phyloP scores from a whole-genome alignment of 2,888 invertebrate genomes.

The Amblyjoppa proteus region DNA sequence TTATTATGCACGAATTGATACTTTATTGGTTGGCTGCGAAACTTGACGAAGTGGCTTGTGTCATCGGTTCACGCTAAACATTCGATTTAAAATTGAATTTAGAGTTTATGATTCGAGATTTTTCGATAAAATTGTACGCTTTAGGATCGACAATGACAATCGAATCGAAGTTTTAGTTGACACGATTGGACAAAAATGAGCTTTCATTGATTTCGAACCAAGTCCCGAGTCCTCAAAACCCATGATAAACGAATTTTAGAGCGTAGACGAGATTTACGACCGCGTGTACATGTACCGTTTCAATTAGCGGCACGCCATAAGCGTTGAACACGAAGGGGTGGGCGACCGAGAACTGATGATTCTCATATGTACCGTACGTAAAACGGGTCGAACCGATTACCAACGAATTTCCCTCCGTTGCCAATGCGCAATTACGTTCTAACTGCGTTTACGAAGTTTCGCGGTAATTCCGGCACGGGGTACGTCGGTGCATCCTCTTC shows the following conservation, averaged over 20 bases:
- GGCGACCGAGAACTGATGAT: background rate
- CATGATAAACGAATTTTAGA: conserved; percentile 4
- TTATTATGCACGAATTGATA: background rate
- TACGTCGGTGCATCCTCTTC: background rate
- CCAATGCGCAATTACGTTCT: conserved; percentile 50
- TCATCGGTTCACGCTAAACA: too few relatives aligned
- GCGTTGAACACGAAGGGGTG: conserved; percentile 10
- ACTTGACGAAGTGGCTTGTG: too few relatives aligned
- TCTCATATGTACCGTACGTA: background rate
- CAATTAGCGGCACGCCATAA: conserved; percentile 10
- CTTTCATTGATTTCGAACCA: background rate
- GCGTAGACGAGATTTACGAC: background rate
- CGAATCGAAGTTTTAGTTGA: too few relatives aligned
- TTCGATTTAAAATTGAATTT: too few relatives aligned
- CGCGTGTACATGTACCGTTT: conserved; percentile 3
- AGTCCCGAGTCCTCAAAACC: background rate
- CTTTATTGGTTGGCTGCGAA: too few relatives aligned
- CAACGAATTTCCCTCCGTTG: conserved; percentile 35
- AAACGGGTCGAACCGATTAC: conserved; percentile 36
- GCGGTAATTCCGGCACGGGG: background rate
- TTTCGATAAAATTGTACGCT: too few relatives aligned
- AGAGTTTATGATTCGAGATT: too few relatives aligned
- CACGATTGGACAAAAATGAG: background rate
- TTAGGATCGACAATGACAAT: too few relatives aligned
- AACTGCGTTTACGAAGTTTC: conserved; percentile 29